These are phyloP conservation scores for Dryococelus australis DNA, from an alignment of 2,888 invertebrate species.

Conservation along the genomic window DNA sequence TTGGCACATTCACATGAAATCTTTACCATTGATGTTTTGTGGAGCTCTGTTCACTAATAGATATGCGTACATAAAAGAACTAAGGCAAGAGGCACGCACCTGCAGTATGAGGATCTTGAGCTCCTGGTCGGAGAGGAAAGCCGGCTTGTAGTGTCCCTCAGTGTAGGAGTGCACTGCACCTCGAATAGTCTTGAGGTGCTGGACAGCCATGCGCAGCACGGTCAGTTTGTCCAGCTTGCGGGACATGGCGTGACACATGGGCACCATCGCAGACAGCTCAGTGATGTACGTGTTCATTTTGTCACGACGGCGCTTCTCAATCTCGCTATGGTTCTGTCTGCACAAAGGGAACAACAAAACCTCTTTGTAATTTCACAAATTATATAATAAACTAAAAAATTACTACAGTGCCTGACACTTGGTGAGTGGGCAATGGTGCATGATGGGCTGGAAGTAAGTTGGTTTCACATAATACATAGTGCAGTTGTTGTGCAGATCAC, in stretches of 20 bases:
- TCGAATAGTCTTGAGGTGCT: conserved; percentile 77
- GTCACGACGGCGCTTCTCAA: conserved; percentile 91
- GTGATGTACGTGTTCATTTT: conserved; percentile 97
- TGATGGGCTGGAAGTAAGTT: too few relatives aligned
- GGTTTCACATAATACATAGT: too few relatives aligned
- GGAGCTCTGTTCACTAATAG: too few relatives aligned
- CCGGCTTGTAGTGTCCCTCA: conserved; percentile 78
- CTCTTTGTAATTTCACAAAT: neutral
- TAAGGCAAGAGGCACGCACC: conserved; percentile 56
- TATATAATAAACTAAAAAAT: neutral
- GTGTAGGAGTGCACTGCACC: conserved; percentile 78
- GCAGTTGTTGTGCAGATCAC: too few relatives aligned
- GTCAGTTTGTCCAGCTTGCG: conserved; percentile 94
- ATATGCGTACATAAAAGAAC: too few relatives aligned
- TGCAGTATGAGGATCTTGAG: conserved; percentile 84
- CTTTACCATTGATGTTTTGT: too few relatives aligned
- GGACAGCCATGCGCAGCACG: conserved; percentile 88
- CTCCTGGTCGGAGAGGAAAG: conserved; percentile 86
- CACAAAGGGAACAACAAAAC: conserved; percentile 46
- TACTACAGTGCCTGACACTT: neutral
- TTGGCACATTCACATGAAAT: too few relatives aligned
- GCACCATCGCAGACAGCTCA: conserved; percentile 88
- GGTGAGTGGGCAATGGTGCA: too few relatives aligned
- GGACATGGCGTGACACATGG: conserved; percentile 93
- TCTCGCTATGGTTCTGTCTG: conserved; percentile 96